Conservation (phyloP, 2,113 vertebrate species). For the Ia io region DNA sequence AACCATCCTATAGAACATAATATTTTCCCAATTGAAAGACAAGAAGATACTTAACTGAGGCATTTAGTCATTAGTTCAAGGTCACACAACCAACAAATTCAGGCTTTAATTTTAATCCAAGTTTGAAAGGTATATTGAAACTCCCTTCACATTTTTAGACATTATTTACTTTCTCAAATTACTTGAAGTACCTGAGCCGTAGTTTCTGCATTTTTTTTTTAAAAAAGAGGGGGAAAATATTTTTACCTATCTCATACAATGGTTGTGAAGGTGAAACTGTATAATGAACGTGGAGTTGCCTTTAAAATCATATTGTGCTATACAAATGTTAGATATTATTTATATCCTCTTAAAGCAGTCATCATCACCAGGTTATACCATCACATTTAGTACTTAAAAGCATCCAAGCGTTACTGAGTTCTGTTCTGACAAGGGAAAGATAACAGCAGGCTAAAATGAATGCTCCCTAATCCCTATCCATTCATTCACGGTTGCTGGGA, state of each 20-base stretch:
- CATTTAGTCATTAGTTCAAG: not conserved
- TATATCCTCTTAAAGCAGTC: slow-evolving; percentile 62
- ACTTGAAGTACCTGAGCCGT: not conserved
- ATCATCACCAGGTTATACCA: slow-evolving; percentile 58
- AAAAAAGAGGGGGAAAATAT: not conserved
- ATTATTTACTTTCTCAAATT: slow-evolving; percentile 23
- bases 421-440: slow-evolving; percentile 65
- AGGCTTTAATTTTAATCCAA: not conserved
- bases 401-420: slow-evolving; percentile 52
- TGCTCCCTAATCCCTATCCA: slow-evolving; percentile 57
- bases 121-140: not conserved
- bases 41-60: not conserved
- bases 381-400: slow-evolving; percentile 56
- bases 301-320: slow-evolving; percentile 45
- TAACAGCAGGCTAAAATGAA: slow-evolving; percentile 62
- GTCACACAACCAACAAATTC: not conserved
- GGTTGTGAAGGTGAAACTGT: slow-evolving; percentile 17
- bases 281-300: slow-evolving; percentile 40
- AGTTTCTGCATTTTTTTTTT: not conserved
- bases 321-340: slow-evolving; percentile 58
- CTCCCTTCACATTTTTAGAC: not conserved
- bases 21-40: not conserved
- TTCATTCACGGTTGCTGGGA: slow-evolving; percentile 44
- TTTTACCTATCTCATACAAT: slow-evolving; percentile 26
- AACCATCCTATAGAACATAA: not conserved